Evolutionary conservation across 2,113 vertebrate genomes (phyloP).

Genomic region (Nyctibius bracteatus): DNA sequence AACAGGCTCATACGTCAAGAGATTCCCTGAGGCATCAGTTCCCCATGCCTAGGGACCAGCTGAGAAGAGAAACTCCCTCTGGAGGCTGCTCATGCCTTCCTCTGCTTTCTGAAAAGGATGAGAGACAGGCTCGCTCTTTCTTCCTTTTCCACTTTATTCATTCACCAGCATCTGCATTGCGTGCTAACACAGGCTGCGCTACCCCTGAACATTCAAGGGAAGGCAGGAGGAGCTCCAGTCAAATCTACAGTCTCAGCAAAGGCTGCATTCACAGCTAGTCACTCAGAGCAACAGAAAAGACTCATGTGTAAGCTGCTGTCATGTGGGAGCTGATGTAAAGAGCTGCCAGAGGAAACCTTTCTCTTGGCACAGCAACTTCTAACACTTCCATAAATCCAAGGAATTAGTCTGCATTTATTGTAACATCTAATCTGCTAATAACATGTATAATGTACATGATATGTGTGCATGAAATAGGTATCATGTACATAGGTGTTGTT

Average conservation of each 20-base stretch:
- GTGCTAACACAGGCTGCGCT: not conserved
- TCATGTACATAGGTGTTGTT: not conserved
- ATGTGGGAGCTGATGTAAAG: not conserved
- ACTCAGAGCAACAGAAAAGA: not conserved
- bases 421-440: not conserved
- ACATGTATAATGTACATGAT: not conserved
- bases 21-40: not conserved
- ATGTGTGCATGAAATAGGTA: not conserved
- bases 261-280: not conserved
- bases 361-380: not conserved
- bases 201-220: not conserved
- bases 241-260: not conserved
- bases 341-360: slow-evolving; percentile 3
- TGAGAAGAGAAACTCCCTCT: slow-evolving; percentile 53
- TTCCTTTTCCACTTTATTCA: slow-evolving; percentile 4
- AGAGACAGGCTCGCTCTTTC: not conserved
- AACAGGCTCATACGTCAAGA: not conserved
- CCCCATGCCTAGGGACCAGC: not conserved
- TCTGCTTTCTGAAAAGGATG: not conserved
- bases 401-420: not conserved
- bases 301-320: not conserved
- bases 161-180: slow-evolving; percentile 33
- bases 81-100: slow-evolving; percentile 30
- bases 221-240: slow-evolving; percentile 35
- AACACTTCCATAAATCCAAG: not conserved